phyloP scores from a whole-genome alignment of 1,140 invertebrate species.

The Euura lappo region DNA sequence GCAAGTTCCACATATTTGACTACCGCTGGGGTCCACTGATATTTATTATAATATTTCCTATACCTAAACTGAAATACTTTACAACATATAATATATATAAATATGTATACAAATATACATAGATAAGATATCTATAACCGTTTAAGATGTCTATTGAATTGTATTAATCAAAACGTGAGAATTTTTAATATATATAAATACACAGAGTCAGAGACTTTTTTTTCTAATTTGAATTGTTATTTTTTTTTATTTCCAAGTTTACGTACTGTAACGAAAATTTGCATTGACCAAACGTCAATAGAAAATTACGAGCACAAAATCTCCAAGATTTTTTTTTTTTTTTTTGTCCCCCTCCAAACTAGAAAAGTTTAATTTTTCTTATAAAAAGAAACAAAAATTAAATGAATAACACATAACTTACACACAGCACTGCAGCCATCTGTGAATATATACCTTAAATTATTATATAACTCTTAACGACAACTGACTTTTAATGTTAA shows the following conservation, averaged over 20 bases:
- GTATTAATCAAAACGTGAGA: background rate
- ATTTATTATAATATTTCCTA: slow-evolving; percentile 31
- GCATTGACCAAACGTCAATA: no score
- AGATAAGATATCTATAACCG: slow-evolving; percentile 10
- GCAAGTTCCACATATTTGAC: slow-evolving; percentile 40
- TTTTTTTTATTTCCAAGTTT: no score
- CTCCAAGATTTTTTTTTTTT: no score
- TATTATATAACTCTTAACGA: background rate
- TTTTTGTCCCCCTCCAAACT: no score
- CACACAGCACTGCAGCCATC: slow-evolving; percentile 2
- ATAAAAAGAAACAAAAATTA: background rate
- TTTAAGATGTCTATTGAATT: background rate
- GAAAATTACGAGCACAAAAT: no score
- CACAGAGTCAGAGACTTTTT: background rate
- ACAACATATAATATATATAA: slow-evolving; percentile 23
- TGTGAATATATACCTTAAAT: background rate
- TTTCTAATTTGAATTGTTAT: no score
- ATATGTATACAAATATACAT: slow-evolving; percentile 29
- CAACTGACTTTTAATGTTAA: background rate
- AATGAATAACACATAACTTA: background rate
- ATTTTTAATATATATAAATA: slow-evolving; percentile 1
- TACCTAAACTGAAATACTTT: slow-evolving; percentile 22
- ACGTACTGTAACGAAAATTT: no score
- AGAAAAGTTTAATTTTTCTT: no score
- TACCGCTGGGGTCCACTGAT: slow-evolving; percentile 51